Evolutionary conservation across 2,797 vertebrate genomes (phyloP).

Genomic region (Acanthurus lineatus): DNA sequence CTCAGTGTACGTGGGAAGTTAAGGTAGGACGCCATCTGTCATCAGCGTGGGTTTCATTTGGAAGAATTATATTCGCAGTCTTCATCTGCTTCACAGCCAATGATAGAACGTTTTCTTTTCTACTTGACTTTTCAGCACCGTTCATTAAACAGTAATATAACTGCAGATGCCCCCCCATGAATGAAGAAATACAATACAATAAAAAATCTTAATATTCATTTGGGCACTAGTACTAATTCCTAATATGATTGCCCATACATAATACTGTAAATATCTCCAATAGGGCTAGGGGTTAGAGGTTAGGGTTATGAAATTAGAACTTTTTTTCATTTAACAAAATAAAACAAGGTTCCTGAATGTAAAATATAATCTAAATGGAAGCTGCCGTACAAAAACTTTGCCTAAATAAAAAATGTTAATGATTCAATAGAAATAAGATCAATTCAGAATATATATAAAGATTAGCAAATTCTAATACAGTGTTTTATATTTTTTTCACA

Average conservation of each 20-base stretch:
- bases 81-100: conserved; percentile 22
- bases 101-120: neutral
- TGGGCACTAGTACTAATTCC: no score
- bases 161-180: neutral
- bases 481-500: no score
- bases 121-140: neutral
- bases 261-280: no score
- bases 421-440: neutral
- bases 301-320: neutral
- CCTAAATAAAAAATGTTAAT: neutral
- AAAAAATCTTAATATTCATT: neutral
- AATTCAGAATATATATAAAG: no score
- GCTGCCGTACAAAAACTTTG: neutral
- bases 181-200: neutral
- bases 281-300: no score
- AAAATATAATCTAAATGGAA: neutral
- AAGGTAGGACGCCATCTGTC: conserved; percentile 59
- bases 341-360: neutral
- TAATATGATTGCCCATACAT: no score
- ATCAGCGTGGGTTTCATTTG: conserved; percentile 41
- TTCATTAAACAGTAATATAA: neutral
- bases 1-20: conserved; percentile 50
- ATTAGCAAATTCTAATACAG: no score
- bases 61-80: conserved; percentile 23
- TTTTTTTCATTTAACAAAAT: neutral